Evolutionary conservation across 2,888 invertebrate species (phyloP).

Genomic region (Callyntrura sp.): DNA sequence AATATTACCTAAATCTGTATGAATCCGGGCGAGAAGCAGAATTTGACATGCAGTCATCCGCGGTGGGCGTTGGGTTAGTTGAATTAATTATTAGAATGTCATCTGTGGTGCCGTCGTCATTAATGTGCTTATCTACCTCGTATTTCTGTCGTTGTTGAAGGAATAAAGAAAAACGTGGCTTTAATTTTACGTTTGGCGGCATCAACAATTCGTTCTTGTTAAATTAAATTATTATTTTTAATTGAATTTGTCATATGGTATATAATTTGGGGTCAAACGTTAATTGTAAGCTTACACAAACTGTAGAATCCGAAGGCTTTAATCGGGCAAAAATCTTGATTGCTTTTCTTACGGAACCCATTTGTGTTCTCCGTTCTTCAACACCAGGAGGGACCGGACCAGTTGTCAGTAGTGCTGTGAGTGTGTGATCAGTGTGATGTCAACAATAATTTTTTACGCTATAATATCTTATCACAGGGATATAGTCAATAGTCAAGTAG

Average conservation of each 20-base stretch:
- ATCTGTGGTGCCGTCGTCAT: conserved; percentile 60
- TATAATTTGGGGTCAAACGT: background rate
- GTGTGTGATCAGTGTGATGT: no score
- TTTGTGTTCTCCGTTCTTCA: conserved; percentile 17
- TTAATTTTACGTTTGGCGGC: background rate
- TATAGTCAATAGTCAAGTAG: no score
- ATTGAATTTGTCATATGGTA: no score
- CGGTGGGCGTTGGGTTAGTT: background rate
- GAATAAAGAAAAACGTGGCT: background rate
- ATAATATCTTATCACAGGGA: no score
- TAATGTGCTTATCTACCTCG: conserved; percentile 67
- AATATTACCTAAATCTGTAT: conserved; percentile 63
- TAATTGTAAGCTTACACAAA: conserved; percentile 54
- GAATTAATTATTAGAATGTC: conserved; percentile 61
- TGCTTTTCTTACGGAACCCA: conserved; percentile 79
- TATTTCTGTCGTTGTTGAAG: conserved; percentile 16
- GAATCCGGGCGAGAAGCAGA: conserved; percentile 43
- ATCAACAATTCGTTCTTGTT: background rate
- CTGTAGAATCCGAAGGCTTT: conserved; percentile 74
- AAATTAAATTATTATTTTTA: background rate
- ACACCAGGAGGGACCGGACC: no score
- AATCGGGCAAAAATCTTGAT: conserved; percentile 82
- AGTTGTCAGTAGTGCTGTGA: no score
- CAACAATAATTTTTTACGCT: no score
- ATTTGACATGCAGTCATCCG: conserved; percentile 16